Evolutionary conservation across 2,113 vertebrate genomes (phyloP).

Genomic region (Blennius ocellaris): DNA sequence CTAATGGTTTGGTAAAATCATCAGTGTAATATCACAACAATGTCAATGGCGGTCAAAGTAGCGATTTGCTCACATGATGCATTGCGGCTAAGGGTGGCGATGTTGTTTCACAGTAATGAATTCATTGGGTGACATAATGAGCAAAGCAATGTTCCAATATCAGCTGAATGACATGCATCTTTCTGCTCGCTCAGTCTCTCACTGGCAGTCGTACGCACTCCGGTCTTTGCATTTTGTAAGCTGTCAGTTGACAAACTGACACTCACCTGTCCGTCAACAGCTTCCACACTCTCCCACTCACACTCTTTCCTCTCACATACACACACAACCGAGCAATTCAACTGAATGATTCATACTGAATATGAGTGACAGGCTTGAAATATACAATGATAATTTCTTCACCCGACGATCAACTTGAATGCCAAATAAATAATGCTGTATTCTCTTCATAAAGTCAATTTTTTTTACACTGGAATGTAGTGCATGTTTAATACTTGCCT

Average conservation of each 20-base stretch:
- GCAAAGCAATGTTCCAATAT: not conserved
- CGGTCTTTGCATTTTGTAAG: not conserved
- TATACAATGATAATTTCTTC: not conserved
- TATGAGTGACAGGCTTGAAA: conserved; percentile 11
- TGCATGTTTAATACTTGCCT: not conserved
- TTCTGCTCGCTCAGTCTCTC: not conserved
- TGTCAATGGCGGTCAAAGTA: not conserved
- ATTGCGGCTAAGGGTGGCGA: not conserved
- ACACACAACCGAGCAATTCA: not conserved
- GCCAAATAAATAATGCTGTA: not conserved
- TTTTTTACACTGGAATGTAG: not conserved
- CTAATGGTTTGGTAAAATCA: not conserved
- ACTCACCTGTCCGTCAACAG: not conserved
- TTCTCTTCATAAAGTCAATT: not conserved
- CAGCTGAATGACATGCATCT: not conserved
- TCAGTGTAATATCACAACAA: conserved; percentile 1
- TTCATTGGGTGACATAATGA: not conserved
- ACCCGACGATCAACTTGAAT: not conserved
- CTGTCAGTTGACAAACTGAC: not conserved
- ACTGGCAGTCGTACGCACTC: not conserved
- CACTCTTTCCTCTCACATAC: not conserved
- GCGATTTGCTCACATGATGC: not conserved
- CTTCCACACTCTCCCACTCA: not conserved
- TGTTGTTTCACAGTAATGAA: not conserved
- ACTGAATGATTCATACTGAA: not conserved